These are phyloP conservation scores for Acanthurus lineatus DNA, from an alignment of 2,797 vertebrate species.

Conservation along the genomic window DNA sequence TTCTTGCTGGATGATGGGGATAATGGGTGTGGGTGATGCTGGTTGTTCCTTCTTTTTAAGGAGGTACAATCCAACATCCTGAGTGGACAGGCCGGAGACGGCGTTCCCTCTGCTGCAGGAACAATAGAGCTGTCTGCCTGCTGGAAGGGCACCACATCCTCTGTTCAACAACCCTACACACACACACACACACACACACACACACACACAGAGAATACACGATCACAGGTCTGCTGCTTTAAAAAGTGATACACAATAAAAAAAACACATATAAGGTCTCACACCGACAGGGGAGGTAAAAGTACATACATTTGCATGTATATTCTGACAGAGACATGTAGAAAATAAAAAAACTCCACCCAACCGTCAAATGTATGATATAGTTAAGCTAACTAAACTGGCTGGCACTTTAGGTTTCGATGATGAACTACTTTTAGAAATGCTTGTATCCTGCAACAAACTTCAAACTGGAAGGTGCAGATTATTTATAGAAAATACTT, in stretches of 20 bases:
- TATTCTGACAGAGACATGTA: not conserved
- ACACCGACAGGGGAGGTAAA: not conserved
- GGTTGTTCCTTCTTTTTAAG: slow-evolving; percentile 46
- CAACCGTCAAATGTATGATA: too few relatives aligned
- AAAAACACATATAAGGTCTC: slow-evolving; percentile 16
- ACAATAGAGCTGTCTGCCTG: slow-evolving; percentile 77
- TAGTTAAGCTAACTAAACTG: too few relatives aligned
- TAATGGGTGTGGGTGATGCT: slow-evolving; percentile 72
- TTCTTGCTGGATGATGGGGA: slow-evolving; percentile 72
- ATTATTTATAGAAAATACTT: too few relatives aligned
- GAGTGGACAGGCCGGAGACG: slow-evolving; percentile 73
- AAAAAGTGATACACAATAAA: slow-evolving; percentile 6
- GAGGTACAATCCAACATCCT: slow-evolving; percentile 80
- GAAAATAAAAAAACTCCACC: too few relatives aligned
- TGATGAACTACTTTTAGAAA: too few relatives aligned
- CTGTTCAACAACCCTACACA: slow-evolving; percentile 34
- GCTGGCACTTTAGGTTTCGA: too few relatives aligned
- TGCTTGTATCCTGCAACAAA: too few relatives aligned
- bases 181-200: not conserved
- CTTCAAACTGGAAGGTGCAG: too few relatives aligned
- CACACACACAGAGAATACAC: not conserved
- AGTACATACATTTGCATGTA: not conserved
- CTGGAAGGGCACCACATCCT: slow-evolving; percentile 61
- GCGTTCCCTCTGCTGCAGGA: slow-evolving; percentile 68
- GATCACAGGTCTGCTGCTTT: slow-evolving; percentile 21